Evolutionary conservation across 92 coral and sea anemone species (phyloP).

Genomic region (Paramuricea clavata): DNA sequence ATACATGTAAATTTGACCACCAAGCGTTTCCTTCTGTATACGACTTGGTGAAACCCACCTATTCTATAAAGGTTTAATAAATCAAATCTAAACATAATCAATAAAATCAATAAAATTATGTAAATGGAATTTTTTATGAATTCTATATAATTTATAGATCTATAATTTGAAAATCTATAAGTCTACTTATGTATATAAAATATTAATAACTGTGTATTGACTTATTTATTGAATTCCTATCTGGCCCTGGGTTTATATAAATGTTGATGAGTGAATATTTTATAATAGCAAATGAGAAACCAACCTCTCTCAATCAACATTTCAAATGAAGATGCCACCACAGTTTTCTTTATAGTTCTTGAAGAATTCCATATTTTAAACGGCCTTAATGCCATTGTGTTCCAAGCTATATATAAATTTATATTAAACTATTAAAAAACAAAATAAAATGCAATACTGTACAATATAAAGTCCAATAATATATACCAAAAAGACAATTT

Average conservation of each 20-base stretch:
- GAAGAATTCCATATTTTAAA: slow-evolving; percentile 13
- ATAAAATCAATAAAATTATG: not conserved
- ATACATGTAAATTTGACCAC: too few relatives aligned
- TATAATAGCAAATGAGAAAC: not conserved
- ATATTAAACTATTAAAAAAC: too few relatives aligned
- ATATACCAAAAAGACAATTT: not conserved
- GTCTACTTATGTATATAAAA: not conserved
- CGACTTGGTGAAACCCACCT: too few relatives aligned
- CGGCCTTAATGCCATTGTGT: not conserved
- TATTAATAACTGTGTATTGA: not conserved
- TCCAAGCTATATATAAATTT: not conserved
- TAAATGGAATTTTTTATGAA: too few relatives aligned
- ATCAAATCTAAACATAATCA: not conserved
- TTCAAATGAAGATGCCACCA: slow-evolving; percentile 15
- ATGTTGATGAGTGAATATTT: not conserved
- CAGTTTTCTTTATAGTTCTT: not conserved
- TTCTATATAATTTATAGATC: too few relatives aligned
- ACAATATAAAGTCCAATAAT: not conserved
- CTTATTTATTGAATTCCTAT: not conserved
- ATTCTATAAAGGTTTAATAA: too few relatives aligned
- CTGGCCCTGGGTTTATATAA: not conserved
- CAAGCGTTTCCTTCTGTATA: too few relatives aligned
- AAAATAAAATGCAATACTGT: not conserved
- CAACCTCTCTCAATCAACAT: slow-evolving; percentile 8
- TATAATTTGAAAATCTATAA: not conserved